Conservation (phyloP, 2,113 vertebrate species). For the Gadus chalcogrammus region DNA sequence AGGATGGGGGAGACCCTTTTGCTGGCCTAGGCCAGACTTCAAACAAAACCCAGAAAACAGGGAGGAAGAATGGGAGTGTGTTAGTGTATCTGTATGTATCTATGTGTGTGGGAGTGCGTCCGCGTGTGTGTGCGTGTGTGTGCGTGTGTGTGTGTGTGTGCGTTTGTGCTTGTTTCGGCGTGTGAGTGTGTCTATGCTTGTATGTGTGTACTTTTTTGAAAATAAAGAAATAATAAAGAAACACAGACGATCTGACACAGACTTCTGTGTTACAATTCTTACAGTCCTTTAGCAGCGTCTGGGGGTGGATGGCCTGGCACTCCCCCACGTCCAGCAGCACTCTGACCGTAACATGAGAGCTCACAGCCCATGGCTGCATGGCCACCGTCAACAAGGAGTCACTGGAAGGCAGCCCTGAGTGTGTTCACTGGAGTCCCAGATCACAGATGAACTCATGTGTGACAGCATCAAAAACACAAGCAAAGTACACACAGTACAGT, state of each 20-base stretch:
- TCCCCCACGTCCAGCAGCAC: slow-evolving; percentile 62
- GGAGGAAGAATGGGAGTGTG: neutral
- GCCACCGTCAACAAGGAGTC: slow-evolving; percentile 55
- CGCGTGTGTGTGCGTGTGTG: no score
- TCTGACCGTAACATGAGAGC: slow-evolving; percentile 61
- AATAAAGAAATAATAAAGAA: neutral
- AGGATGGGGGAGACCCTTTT: slow-evolving; percentile 69
- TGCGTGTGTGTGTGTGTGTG: no score
- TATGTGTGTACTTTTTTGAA: no score
- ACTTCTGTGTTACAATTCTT: slow-evolving; percentile 49
- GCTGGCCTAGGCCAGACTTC: slow-evolving; percentile 70
- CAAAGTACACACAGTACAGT: no score
- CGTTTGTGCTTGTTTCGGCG: no score
- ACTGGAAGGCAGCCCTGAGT: slow-evolving; percentile 43
- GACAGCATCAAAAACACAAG: no score
- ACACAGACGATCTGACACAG: slow-evolving; percentile 41
- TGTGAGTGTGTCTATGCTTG: no score
- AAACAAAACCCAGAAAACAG: slow-evolving; percentile 59
- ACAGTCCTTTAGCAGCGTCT: slow-evolving; percentile 51
- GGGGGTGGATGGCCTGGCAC: slow-evolving; percentile 47
- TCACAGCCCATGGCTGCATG: slow-evolving; percentile 45
- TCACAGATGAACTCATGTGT: no score
- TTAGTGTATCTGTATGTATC: no score
- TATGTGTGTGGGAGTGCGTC: no score
- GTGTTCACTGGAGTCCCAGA: no score